Base-by-base conservation (phyloP, 2,113 vertebrate genomes). In the Cyprinus carpio region DNA sequence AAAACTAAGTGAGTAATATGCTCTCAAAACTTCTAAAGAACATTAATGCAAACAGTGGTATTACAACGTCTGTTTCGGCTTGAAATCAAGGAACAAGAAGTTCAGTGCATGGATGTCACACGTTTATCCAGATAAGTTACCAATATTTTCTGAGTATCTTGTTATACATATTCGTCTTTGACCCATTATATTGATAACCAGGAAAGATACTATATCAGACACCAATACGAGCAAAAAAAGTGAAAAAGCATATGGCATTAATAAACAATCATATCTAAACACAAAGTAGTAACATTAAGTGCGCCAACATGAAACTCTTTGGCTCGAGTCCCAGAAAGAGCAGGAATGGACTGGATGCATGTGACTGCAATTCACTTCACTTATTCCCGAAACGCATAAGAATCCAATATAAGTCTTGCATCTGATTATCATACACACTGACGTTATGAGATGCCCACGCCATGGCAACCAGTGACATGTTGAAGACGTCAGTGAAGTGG, bases 391-490 rank as follows among this genome's bases (percentile, higher is more conserved):
- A 27, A 34, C 23, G 23, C 16, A 69, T 13, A 6, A n/a, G 11
- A 62, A n/a, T 8, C 56, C 8, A 0, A 16, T n/a, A 40, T 1
- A 0, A 34, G 11, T 37, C 93, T 96, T 93, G 98, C 98, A 97
- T 85, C n/a, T 97, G 95, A 40, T 96, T 94, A 90, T 99, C 98
- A 89, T 97, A 99, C 85, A 99, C 96, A 89, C 97, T 99, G 90
- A 99, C 95, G 74, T n/a, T 97, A 98, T 7, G 98, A 98, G 91
- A 99, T 97, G 25, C 98, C 98, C 62, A 98, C 95, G 97, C 97
- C 97, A 99, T 96, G 43, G n/a, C n/a, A 97, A 98, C 98, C 98
- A 99, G 76, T 99, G 4, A 97, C 97, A 99, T 91, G 90, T 94
- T 99, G 4, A 97, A 97, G 82, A 98, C 94, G 89, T 99, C 97